Evolutionary conservation across 1,140 invertebrate genomes (phyloP).

Genomic region (Ctenoplectra terminalis): DNA sequence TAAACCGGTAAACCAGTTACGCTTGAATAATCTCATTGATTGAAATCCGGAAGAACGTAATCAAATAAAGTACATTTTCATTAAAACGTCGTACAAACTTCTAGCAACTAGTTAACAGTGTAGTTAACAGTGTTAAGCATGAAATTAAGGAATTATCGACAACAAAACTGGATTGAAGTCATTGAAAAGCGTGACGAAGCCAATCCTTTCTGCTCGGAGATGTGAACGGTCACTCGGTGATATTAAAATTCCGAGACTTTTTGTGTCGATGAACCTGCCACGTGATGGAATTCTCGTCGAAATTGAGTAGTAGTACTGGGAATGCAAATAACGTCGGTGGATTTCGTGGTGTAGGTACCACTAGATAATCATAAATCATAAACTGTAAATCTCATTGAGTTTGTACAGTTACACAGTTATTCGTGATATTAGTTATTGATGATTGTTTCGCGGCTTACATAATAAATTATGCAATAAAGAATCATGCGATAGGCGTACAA

Average conservation of each 20-base stretch:
- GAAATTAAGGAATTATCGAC: background rate
- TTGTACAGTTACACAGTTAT: no score
- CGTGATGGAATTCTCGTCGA: background rate
- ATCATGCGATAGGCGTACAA: no score
- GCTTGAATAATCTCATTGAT: background rate
- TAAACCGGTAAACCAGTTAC: background rate
- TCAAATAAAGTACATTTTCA: background rate
- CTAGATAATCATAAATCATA: no score
- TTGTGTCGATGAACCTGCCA: background rate
- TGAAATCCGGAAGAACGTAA: background rate
- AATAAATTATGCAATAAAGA: no score
- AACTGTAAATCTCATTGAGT: no score
- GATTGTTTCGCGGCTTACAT: no score
- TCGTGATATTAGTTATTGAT: no score
- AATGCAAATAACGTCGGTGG: background rate
- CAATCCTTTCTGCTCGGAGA: background rate
- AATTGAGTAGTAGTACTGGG: background rate
- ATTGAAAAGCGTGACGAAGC: background rate
- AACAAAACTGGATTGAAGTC: background rate
- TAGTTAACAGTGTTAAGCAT: background rate
- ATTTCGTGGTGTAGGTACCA: background rate
- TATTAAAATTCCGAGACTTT: slow-evolving; percentile 3
- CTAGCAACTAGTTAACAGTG: background rate
- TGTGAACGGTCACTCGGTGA: background rate
- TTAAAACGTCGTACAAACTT: no score